phyloP scores from a whole-genome alignment of 2,113 vertebrate genomes.

The Helogale parvula region DNA sequence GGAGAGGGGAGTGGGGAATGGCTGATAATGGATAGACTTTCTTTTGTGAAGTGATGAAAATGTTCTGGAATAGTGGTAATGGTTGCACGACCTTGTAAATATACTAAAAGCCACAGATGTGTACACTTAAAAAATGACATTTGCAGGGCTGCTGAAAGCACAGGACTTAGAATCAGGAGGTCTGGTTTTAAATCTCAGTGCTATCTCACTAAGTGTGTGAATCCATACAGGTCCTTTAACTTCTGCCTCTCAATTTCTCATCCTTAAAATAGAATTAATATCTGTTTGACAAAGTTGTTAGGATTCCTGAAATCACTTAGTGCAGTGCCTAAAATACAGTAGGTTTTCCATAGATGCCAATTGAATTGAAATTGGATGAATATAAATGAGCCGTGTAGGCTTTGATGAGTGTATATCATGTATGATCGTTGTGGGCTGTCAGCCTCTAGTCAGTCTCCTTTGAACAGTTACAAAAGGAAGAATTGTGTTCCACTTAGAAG shows the following conservation, averaged over 20 bases:
- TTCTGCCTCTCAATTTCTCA: conserved; percentile 13
- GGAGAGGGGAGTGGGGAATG: not conserved
- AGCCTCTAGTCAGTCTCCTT: not conserved
- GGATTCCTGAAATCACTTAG: not conserved
- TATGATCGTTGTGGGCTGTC: not conserved
- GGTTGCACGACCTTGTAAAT: not conserved
- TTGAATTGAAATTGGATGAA: not conserved
- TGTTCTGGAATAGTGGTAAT: not conserved
- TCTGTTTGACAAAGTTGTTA: not conserved
- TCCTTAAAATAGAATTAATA: not conserved
- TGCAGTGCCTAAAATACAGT: not conserved
- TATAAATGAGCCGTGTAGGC: not conserved
- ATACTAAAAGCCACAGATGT: not conserved
- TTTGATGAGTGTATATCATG: not conserved
- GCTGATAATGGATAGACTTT: not conserved
- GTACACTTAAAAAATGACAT: not conserved
- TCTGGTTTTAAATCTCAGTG: not conserved
- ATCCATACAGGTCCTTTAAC: not conserved
- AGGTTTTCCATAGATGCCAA: not conserved
- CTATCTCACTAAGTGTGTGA: not conserved
- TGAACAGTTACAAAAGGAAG: not conserved
- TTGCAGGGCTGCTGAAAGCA: not conserved
- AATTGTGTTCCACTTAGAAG: not conserved
- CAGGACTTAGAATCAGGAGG: not conserved
- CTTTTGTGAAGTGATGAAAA: not conserved